Base-by-base conservation (phyloP, 1,140 invertebrate species). In the Wasmannia auropunctata region DNA sequence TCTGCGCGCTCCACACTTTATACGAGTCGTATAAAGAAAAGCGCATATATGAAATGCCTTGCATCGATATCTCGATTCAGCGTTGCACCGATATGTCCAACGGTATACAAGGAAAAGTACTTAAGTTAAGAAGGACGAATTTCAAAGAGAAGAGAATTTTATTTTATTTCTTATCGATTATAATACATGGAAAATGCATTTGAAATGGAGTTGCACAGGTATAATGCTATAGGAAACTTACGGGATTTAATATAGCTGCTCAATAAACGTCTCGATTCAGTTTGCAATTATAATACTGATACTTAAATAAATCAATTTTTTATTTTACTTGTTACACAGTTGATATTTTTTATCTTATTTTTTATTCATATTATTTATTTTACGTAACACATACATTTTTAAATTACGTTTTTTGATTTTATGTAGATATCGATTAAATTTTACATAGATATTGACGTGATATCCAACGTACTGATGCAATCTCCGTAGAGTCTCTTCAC, bases 61-160 rank as follows among this genome's bases (percentile, higher is more conserved):
- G 28, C 31, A n/a, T 67, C 46, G 31, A 54, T 69, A 54, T 22
- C 25, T 80, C 49, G 77, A 80, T 80, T 37, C 74, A 46, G 14
- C 43, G 40, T 67, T 46, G 40, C 51, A 7, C 37, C 58, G 58
- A 46, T 11, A 65, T 79, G 62, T 8, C 31, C 43, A 34, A 22
- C 22, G 34, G n/a, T 16, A 28, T 79, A 79, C 60, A 31, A 37
- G 76, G 46, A 80, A 80, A 80, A 80, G 31, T 80, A 80, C 77
- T 77, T 62, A 77, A 77, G 72, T 49, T 63, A 14, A 76, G 56
- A 76, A 46, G 67, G 28, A 25, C 8, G 22, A n/a, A 28, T 58
- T 65, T 49, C n/a, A 19, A 58, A 28, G 22, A 10, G 16, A 46
- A 16, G 40, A 62, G 5, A 22, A 22, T 43, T 62, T 60, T 46